phyloP scores from a whole-genome alignment of 2,888 invertebrate genomes.

The Operophtera brumata region DNA sequence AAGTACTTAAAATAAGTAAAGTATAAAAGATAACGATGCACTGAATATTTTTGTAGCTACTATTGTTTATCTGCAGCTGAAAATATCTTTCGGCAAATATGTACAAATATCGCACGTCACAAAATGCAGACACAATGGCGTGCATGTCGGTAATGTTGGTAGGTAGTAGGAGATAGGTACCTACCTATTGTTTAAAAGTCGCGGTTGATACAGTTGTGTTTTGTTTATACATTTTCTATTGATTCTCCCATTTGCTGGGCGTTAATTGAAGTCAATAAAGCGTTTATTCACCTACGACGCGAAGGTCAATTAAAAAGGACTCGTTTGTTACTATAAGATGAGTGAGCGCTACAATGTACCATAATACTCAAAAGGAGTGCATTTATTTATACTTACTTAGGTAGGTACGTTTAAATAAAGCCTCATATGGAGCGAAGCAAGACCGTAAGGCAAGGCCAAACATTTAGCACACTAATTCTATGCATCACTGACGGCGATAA shows the following conservation, averaged over 20 bases:
- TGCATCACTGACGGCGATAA: not conserved
- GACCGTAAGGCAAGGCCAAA: constrained; percentile 3
- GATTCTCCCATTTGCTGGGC: not conserved
- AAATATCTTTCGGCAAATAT: too few relatives aligned
- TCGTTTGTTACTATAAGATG: not conserved
- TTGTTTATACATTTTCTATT: not conserved
- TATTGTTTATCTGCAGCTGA: not conserved
- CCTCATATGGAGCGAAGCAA: not conserved
- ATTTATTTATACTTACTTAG: not conserved
- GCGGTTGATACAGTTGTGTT: not conserved
- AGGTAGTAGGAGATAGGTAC: not conserved
- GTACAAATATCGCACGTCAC: too few relatives aligned
- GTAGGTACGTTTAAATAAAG: not conserved
- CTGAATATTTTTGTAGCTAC: not conserved
- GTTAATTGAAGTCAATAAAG: constrained; percentile 10
- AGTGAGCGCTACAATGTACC: not conserved
- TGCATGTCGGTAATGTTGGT: too few relatives aligned
- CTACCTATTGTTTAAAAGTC: not conserved
- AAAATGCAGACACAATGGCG: not conserved
- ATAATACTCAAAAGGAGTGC: not conserved
- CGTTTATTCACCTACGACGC: constrained; percentile 5
- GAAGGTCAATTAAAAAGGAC: not conserved
- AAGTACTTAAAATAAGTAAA: not conserved
- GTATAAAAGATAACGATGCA: not conserved
- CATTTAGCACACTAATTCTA: constrained; percentile 4